Base-by-base conservation (phyloP, 2,113 vertebrate species). In the Urocynchramus pylzowi region DNA sequence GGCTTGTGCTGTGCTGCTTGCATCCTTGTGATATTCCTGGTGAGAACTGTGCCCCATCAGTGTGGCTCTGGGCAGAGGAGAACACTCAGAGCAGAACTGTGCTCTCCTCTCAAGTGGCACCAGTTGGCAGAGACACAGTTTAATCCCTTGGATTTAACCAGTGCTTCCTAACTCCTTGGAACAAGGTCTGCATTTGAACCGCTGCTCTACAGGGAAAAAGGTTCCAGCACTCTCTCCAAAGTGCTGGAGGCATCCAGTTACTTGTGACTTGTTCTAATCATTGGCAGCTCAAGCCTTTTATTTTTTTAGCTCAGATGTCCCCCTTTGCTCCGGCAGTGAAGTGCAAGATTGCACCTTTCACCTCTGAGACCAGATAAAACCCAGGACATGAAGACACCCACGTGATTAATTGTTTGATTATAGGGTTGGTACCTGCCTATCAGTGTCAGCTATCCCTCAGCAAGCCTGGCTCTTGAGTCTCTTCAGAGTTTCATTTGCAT, bases 401-500 rank as follows among this genome's bases (percentile, higher is more conserved):
- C 47, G 17, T 24, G 39, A 92, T 63, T 90, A 91, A 81, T 88
- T 60, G 47, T 31, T 49, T 86, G 88, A 86, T 95, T 67, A 41
- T 16, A 45, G 31, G 64, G 39, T 54, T 88, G 49, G 79, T 80
- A 83, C n/a, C 89, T 93, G 85, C 87, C 76, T 56, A 2, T 91
- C 76, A 22, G 41, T 64, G 79, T 60, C 79, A 96, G 76, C 71
- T 79, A 49, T 70, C 31, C 70, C 75, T 90, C 76, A 74, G 42
- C 1, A 1, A 57, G 63, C 42, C 71, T 65, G 33, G 63, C 39
- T 93, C 79, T 56, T 1, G 4, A 69, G 47, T 74, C 79, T 88
- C 52, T 67, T 8, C 79, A 60, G 71, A 81, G 35, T 91, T 86
- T 67, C 88, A 50, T 92, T 94, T 96, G 88, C 79, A 89, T 78